A percentile compares a stretch with the other conserved stretches of the same genome.
These are phyloP conservation scores for Rhingia rostrata DNA, from an alignment of 2,888 invertebrate genomes.

Conservation along the genomic window DNA sequence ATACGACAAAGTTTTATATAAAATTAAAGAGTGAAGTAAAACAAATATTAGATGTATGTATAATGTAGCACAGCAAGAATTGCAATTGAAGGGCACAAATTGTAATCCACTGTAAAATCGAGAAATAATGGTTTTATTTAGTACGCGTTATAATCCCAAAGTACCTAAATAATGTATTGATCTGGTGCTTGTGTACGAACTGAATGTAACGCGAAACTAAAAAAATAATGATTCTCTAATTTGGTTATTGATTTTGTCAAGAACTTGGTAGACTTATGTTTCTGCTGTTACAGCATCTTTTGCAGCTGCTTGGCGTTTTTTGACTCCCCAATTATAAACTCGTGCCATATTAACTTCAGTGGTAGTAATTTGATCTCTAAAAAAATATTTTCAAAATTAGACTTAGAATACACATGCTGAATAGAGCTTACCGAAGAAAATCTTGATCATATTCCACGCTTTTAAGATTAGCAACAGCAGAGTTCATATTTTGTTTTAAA, in stretches of 20 bases:
- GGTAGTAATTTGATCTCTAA: conserved; percentile 95
- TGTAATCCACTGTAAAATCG: no score
- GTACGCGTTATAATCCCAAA: no score
- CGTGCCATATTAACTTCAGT: conserved; percentile 99
- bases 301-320: conserved; percentile 91
- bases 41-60: no score
- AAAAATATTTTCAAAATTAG: background rate
- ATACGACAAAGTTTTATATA: no score
- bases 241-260: background rate
- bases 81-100: no score
- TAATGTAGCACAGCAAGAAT: no score
- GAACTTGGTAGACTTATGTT: conserved; percentile 33
- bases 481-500: conserved; percentile 91
- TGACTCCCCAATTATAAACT: conserved; percentile 99
- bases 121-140: no score
- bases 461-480: conserved; percentile 91
- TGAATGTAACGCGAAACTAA: no score
- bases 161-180: no score
- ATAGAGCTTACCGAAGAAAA: conserved; percentile 89
- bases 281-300: conserved; percentile 76
- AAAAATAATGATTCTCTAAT: background rate
- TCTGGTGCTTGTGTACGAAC: no score
- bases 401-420: no score
- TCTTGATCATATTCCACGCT: conserved; percentile 96
- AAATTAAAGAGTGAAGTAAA: no score